These are phyloP conservation scores for Paramormyrops hopkinsi DNA, from an alignment of 2,797 vertebrate genomes.

Conservation along the genomic window DNA sequence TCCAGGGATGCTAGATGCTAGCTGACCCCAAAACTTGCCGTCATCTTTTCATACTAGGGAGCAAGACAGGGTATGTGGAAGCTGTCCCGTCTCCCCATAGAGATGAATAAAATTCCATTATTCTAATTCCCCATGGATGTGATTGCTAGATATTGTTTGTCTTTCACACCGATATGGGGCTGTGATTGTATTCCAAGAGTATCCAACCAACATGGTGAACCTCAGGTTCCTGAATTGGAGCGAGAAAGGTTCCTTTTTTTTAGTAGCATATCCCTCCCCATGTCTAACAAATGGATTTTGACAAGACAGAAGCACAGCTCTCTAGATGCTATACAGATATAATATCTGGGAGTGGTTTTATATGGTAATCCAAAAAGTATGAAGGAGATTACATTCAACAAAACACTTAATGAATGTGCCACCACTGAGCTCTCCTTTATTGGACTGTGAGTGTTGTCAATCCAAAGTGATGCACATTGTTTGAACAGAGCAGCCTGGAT, in stretches of 20 bases:
- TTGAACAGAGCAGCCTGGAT: neutral
- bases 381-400: slow-evolving; percentile 12
- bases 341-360: slow-evolving; percentile 11
- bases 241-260: neutral
- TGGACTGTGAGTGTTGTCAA: neutral
- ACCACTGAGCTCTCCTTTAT: neutral
- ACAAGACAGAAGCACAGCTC: neutral
- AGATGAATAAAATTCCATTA: neutral
- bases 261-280: neutral
- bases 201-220: neutral
- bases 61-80: neutral
- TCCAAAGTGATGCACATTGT: neutral
- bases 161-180: neutral
- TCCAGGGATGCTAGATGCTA: neutral
- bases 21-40: neutral
- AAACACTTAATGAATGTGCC: neutral
- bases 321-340: neutral
- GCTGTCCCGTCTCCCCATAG: neutral
- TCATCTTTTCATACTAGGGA: neutral
- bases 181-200: neutral
- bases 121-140: neutral
- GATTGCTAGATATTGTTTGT: neutral
- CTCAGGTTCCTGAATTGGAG: neutral
- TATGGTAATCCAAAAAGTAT: neutral
- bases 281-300: neutral